Base-by-base conservation (phyloP, 2,113 vertebrate species). In the Solea solea region DNA sequence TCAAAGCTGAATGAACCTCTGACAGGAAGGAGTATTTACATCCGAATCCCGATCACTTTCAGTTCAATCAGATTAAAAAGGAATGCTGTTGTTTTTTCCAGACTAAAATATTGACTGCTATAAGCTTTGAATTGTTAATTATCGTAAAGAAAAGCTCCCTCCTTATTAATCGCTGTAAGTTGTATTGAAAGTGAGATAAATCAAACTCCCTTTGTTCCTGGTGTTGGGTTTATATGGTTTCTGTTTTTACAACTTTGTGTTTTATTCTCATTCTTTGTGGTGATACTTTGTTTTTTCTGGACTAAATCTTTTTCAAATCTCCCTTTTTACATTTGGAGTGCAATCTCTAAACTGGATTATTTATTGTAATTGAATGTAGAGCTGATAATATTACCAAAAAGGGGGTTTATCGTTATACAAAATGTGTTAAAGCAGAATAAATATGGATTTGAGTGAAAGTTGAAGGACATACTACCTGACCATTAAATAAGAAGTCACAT, bases 1-100 rank as follows among this genome's bases (percentile, higher is more conserved):
- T 77, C 62, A 28, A 65, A 67, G 56, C 27, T 76, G 11, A 9
- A 12, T 65, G n/a, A 67, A 42, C 16, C 15, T 41, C 51, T 44
- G 46, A 68, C 40, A 58, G 16, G 21, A 9, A 49, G 44, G 4
- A 46, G 51, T 40, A 41, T 63, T 40, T 39, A 56, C 9, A 63
- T 67, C 11, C n/a, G 44, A 34, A 10, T 21, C 21, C 21, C 21
- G 21, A 21, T 74, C 62, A 48, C 13, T 44, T 46, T 68, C 48
- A 52, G 4, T 60, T 78, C 34, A 64, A 39, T 66, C 21, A 40
- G 0, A 58, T 55, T 7, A 7, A 52, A 2, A 67, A 25, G 10
- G 4, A 13, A 45, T 59, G 1, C 46, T 21, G 1, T 21, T 21
- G n/a, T 21, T 21, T 9, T 53, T 45, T 0, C 15, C 16, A 34